phyloP scores from a whole-genome alignment of 2,113 vertebrate species.

The Machaerirhynchus nigripectus region DNA sequence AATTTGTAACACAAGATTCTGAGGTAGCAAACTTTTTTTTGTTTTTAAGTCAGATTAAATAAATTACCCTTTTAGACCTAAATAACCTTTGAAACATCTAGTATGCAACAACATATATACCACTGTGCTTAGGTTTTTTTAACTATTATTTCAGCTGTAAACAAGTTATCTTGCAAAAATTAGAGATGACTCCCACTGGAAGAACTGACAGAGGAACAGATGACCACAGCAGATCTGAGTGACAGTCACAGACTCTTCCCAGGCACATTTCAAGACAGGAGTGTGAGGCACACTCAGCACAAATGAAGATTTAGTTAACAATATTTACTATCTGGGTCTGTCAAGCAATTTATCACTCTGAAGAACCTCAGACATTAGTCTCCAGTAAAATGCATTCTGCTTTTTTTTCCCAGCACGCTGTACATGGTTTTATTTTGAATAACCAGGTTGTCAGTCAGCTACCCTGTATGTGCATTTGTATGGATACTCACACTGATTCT shows the following conservation, averaged over 20 bases:
- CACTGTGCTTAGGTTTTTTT: background rate
- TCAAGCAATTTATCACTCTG: background rate
- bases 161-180: background rate
- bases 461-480: background rate
- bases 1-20: background rate
- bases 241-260: background rate
- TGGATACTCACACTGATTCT: background rate
- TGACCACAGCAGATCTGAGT: background rate
- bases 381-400: background rate
- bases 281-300: background rate
- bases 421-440: background rate
- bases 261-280: background rate
- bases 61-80: background rate
- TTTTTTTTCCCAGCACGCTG: background rate
- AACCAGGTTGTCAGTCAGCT: background rate
- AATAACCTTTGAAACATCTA: background rate
- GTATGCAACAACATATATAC: background rate
- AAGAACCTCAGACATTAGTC: background rate
- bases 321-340: background rate
- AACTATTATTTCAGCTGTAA: background rate
- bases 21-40: background rate
- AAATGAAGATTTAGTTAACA: background rate
- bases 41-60: background rate
- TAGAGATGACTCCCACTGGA: background rate
- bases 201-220: background rate